Evolutionary conservation across 2,888 invertebrate species (phyloP), one percentile per base, ranked within the genome.

Genomic region (Mechanitis messenoides): DNA sequence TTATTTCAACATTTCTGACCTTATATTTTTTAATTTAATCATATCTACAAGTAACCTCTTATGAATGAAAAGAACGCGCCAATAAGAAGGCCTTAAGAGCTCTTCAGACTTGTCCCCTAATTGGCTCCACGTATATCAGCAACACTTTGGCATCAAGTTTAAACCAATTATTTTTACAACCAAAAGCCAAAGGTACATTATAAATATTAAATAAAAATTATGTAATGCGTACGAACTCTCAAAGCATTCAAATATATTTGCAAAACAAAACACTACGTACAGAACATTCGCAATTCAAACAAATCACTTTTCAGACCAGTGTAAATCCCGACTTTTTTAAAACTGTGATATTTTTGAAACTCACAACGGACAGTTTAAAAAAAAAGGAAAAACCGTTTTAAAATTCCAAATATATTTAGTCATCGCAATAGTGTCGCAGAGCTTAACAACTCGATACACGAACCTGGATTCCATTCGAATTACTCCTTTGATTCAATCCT

Each of bases 401-500:
- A 64, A 62, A 55, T 55, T 56, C 64, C 53, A 59, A 62, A 64
- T 62, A 62, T 62, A 62, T 64, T 64, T 64, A 64, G 62, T 64
- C 62, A 60, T 62, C 53, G 58, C 54, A 55, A 60, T 60, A 58
- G 57, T 58, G 60, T 58, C 35, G 56, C 53, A 28, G 33, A 28
- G 56, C 28, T 56, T 55, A 56, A 50, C 50, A 50, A 50, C 50
- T 50, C 67, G 63, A 69, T 70, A 61, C 68, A 58, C 63, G 61
- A 68, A 65, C 67, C 64, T 45, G 55, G 73, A 78, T 84, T 85
- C 81, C 84, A 79, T 80, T 78, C 78, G 82, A 85, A 81, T 84
- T 77, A 79, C 75, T 81, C 81, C 81, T 85, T 85, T 86, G 81
- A 85, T 84, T 84, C 81, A 76, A 81, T 84, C 82, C 75, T 69